Evolutionary conservation across 2,113 vertebrate species (phyloP), one percentile per base, ranked within the genome.

Genomic region (Corythaeola cristata): DNA sequence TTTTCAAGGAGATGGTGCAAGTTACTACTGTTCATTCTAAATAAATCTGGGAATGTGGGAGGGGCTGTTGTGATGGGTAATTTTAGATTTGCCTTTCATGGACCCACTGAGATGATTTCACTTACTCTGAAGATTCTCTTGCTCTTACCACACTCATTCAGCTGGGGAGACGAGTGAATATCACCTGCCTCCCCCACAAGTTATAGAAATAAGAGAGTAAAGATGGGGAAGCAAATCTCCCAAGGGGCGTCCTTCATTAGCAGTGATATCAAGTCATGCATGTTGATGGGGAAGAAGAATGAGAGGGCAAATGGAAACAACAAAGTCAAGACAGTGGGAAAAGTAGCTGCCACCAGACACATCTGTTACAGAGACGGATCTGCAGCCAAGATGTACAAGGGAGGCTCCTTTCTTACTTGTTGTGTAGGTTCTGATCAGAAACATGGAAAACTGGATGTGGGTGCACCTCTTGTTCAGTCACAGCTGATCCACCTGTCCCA

Each of bases 41-140:
- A 81, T 81, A 94, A 85, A 95, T 87, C 80, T 55, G 56, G 85
- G 44, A 56, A n/a, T 85, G 91, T 94, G 90, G 95, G 72, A 95
- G 77, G 77, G 87, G n/a, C 93, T 69, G 62, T 76, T 87, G 67
- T 39, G 30, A 63, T 78, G 71, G 26, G 49, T 83, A 35, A 60
- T 84, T 84, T 92, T 71, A 86, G 85, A 83, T 88, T 85, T 78
- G 58, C 44, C 69, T 93, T 94, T 91, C 52, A 28, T 63, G 32
- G 33, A 49, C 66, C 30, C 28, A n/a, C 68, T 19, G 69, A 79
- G 73, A 19, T 87, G 22, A 79, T 95, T 87, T 91, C 27, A 76
- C 84, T 95, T 91, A 63, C 50, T 89, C 86, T 66, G 62, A 83
- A 89, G 87, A 91, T 94, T 91, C 37, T 72, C 26, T 45, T 39